Conservation (phyloP, 2,113 vertebrate species). For the Jacana jacana region DNA sequence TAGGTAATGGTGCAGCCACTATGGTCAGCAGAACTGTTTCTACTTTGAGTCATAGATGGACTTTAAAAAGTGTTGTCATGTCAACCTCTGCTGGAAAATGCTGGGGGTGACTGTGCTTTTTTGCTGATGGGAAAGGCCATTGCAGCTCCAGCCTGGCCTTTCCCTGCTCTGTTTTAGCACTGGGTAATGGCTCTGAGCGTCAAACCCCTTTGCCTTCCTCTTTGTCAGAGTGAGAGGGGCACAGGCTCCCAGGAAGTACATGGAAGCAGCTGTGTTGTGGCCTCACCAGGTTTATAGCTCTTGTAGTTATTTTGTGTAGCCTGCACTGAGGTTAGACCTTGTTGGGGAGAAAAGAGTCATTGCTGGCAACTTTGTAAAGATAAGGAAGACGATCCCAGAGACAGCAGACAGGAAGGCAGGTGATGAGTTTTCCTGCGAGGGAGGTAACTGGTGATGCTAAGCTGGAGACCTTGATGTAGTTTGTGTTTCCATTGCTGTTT, state of each 20-base stretch:
- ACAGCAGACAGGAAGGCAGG: neutral
- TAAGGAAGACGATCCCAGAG: no score
- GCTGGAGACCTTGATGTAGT: neutral
- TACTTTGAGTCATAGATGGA: neutral
- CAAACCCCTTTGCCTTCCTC: neutral
- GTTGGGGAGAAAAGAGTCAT: neutral
- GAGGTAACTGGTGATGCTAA: neutral
- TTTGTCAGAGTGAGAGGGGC: neutral
- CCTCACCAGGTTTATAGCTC: neutral
- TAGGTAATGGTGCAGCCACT: neutral
- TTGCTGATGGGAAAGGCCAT: neutral
- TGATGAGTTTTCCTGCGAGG: neutral
- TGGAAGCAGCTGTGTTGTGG: neutral
- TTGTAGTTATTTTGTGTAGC: neutral
- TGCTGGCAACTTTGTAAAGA: neutral
- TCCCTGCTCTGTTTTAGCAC: neutral
- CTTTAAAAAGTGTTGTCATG: neutral
- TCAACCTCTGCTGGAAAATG: neutral
- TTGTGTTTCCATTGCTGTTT: neutral
- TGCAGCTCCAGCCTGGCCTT: neutral
- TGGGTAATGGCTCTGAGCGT: neutral
- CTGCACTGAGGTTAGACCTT: neutral
- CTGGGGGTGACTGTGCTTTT: neutral
- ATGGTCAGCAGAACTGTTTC: neutral
- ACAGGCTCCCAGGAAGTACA: accelerated